phyloP scores from a whole-genome alignment of 2,113 vertebrate genomes.

The Axis porcinus region DNA sequence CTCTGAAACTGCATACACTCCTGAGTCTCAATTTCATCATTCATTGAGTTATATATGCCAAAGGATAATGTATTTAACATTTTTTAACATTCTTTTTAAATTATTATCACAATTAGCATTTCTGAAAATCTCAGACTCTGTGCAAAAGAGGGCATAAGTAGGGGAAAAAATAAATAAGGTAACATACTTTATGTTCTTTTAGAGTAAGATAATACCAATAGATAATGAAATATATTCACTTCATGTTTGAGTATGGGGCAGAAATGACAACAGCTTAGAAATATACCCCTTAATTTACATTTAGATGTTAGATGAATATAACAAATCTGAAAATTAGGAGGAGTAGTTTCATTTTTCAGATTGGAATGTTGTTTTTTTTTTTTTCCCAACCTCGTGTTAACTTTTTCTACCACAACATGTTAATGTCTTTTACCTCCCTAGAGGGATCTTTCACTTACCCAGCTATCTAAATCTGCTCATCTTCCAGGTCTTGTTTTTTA shows the following conservation, averaged over 20 bases:
- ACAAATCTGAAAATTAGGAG: neutral
- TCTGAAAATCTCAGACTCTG: neutral
- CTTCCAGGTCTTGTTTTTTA: conserved; percentile 20
- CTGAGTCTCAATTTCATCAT: conserved; percentile 30
- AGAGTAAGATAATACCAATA: neutral
- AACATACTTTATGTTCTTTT: neutral
- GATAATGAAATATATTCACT: neutral
- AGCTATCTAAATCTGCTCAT: neutral
- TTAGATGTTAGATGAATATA: neutral
- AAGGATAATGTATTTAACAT: neutral
- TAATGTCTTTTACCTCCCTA: neutral
- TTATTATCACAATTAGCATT: neutral
- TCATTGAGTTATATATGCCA: neutral
- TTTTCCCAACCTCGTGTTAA: neutral
- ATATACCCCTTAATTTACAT: neutral
- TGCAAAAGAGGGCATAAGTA: neutral
- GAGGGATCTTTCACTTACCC: neutral
- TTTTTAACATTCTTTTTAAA: neutral
- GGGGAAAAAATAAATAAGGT: neutral
- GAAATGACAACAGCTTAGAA: neutral
- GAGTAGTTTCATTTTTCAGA: neutral
- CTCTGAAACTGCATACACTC: neutral
- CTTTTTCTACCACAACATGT: neutral
- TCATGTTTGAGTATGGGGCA: neutral
- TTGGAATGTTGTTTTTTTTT: neutral